Conservation (phyloP, 2,113 vertebrate species). For the Furnarius figulus region DNA sequence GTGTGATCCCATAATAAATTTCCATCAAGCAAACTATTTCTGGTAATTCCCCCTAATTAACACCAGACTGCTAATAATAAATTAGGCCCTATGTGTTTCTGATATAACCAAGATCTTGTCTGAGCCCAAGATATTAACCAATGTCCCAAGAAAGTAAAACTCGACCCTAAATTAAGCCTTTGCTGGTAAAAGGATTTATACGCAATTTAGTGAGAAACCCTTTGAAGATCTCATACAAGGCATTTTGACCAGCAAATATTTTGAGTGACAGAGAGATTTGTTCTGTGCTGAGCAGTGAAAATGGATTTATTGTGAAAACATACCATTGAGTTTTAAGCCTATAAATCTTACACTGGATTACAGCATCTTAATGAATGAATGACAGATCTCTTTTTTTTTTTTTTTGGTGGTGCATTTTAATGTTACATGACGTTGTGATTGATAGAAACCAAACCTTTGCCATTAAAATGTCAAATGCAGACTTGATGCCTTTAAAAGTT, state of each 20-base stretch:
- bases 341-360: constrained; percentile 81
- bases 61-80: constrained; percentile 82
- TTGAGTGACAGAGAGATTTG: constrained; percentile 68
- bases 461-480: constrained; percentile 78
- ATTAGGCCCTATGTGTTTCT: constrained; percentile 79
- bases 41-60: constrained; percentile 86
- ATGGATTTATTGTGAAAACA: constrained; percentile 80
- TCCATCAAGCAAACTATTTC: constrained; percentile 81
- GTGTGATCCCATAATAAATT: constrained; percentile 82
- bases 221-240: constrained; percentile 74
- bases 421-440: constrained; percentile 75
- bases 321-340: constrained; percentile 66
- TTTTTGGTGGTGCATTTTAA: constrained; percentile 75
- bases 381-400: constrained; percentile 74
- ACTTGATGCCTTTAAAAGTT: constrained; percentile 75
- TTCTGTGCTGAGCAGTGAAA: constrained; percentile 70
- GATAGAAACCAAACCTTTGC: constrained; percentile 80
- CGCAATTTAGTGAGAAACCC: constrained; percentile 66
- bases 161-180: constrained; percentile 74
- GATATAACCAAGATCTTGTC: constrained; percentile 85
- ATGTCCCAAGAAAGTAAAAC: constrained; percentile 71
- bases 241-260: constrained; percentile 71
- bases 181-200: constrained; percentile 75
- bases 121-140: constrained; percentile 69
- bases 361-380: constrained; percentile 80